These are phyloP conservation scores for Notoglanidium macrostoma DNA, from an alignment of 2,797 vertebrate genomes.

Conservation along the genomic window DNA sequence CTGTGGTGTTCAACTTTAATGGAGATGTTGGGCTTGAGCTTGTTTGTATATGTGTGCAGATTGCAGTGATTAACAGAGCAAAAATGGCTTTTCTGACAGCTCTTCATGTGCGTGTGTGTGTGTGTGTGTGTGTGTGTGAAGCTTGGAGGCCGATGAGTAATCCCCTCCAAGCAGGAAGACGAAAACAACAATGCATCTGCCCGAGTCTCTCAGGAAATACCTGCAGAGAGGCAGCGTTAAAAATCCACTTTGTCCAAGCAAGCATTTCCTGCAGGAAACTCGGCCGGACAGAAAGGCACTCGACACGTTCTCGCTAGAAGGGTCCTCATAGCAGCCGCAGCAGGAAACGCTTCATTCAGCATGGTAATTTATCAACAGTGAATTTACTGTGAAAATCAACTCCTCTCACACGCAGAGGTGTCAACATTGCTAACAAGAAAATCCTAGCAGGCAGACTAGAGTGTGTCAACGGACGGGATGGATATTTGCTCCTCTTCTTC, in stretches of 20 bases:
- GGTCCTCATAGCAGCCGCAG: background rate
- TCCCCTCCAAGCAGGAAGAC: constrained; percentile 64
- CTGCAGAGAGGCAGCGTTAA: constrained; percentile 66
- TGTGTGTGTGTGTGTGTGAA: background rate
- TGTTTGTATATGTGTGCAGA: background rate
- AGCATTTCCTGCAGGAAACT: constrained; percentile 68
- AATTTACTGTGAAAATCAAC: constrained; percentile 4
- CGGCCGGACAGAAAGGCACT: constrained; percentile 62
- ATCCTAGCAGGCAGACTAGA: background rate
- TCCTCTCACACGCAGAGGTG: background rate
- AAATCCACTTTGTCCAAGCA: constrained; percentile 60
- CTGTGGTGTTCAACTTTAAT: background rate
- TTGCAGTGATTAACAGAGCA: background rate
- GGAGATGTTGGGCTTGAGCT: background rate
- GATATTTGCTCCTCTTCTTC: background rate
- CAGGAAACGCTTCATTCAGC: constrained; percentile 12
- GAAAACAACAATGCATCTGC: constrained; percentile 73
- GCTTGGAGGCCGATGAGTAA: constrained; percentile 54
- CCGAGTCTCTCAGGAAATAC: constrained; percentile 73
- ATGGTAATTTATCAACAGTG: constrained; percentile 9
- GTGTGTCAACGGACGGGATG: background rate
- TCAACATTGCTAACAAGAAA: background rate
- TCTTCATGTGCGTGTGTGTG: background rate
- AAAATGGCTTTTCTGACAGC: background rate
- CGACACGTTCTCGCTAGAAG: constrained; percentile 37